These are phyloP conservation scores for Zoanthus sansibaricus DNA, from an alignment of 92 coral and sea anemone species.

Conservation along the genomic window DNA sequence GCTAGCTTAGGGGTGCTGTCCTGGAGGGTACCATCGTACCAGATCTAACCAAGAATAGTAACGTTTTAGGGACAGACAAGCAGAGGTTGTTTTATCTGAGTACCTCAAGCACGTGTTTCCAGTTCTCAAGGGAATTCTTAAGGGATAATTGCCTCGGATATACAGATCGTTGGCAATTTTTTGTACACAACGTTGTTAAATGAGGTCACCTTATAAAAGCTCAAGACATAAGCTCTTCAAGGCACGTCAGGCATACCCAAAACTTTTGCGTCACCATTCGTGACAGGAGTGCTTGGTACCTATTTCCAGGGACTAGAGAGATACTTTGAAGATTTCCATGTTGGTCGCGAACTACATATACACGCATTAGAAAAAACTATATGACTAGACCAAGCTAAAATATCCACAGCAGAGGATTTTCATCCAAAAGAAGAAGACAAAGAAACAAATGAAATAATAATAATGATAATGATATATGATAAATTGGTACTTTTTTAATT, in stretches of 20 bases:
- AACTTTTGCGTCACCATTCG: no score
- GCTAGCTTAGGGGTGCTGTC: constrained; percentile 44
- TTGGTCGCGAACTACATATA: no score
- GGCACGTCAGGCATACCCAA: constrained; percentile 62
- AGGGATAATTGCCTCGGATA: constrained; percentile 37
- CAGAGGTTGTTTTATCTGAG: constrained; percentile 49
- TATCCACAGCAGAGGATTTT: no score
- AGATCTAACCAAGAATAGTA: constrained; percentile 51
- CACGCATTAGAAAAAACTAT: no score
- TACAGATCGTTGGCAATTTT: constrained; percentile 26
- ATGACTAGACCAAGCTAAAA: no score
- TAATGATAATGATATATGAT: no score
- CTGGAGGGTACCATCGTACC: constrained; percentile 51
- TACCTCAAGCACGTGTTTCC: constrained; percentile 45
- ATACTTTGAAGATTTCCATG: no score
- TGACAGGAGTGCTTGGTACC: no score
- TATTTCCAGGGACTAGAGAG: no score
- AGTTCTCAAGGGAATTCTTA: constrained; percentile 34
- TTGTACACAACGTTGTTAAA: constrained; percentile 48
- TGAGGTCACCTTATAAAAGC: constrained; percentile 59
- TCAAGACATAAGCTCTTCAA: constrained; percentile 52
- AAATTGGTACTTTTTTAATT: no score
- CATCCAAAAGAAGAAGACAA: no score
- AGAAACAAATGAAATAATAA: no score
- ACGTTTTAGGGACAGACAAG: constrained; percentile 35